Base-by-base conservation (phyloP, 2,113 vertebrate species). In the Lamprotornis superbus region DNA sequence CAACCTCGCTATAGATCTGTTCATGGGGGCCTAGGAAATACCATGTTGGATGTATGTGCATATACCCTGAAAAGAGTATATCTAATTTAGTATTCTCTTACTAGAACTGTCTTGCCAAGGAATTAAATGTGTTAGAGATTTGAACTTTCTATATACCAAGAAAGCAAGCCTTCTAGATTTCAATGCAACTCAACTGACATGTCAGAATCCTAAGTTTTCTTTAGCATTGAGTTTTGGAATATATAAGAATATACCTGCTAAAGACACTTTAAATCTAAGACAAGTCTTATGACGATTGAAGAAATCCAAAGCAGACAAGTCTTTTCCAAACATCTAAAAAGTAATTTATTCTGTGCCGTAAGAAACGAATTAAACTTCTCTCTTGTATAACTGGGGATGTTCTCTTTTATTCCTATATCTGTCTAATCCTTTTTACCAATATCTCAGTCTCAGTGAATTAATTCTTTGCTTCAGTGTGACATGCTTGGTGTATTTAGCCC, bases 391-490 rank as follows among this genome's bases (percentile, higher is more conserved):
- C 88, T 37, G 75, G 37, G 77, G 35, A 89, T 80, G 93, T 92
- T 90, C 70, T 89, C 55, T 91, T 81, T 92, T 85, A 92, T 85
- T 95, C 53, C 49, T 67, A 15, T 83, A 89, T 79, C 89, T 92
- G 89, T 92, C 83, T 91, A 94, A 91, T 95, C 78, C 63, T 92
- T 96, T 97, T 90, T 92, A 91, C 89, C 60, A 90, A 60, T 68
- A 95, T 90, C 90, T 90, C 1, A 3, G 87, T 83, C 94, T 88
- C 83, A 81, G 73, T 52, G 88, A 96, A 96, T 96, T 90, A 96
- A 95, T 96, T 95, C 83, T 92, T 95, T 93, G 82, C 92, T 94
- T 96, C 60, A 76, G 90, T 94, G 79, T 96, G 94, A 96, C 95
- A 96, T 83, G 82, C 59, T 83, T 93, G 74, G 89, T 93, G 89